Evolutionary conservation across 1,140 invertebrate species (phyloP).

Genomic region (Streblospio benedicti): DNA sequence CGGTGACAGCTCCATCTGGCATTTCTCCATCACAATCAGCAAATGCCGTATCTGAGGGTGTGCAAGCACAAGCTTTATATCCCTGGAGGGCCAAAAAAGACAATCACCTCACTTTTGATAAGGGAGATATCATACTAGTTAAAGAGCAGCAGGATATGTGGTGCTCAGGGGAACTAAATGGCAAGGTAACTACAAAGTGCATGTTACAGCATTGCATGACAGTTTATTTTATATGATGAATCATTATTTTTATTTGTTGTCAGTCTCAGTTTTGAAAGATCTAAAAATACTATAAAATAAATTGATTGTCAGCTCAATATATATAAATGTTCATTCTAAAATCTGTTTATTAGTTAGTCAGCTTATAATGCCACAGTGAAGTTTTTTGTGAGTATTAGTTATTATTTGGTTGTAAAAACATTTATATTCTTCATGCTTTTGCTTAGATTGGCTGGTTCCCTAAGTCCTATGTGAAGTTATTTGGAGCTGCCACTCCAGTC

Average conservation of each 20-base stretch:
- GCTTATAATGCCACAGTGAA: too few species aligned
- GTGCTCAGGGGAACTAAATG: conserved; percentile 58
- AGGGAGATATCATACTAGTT: conserved; percentile 59
- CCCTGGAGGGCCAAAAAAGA: conserved; percentile 60
- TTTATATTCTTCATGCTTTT: too few species aligned
- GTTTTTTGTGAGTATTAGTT: too few species aligned
- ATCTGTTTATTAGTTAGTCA: too few species aligned
- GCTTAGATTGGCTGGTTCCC: conserved; percentile 61
- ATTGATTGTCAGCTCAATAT: too few species aligned
- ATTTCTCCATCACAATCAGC: conserved; percentile 21
- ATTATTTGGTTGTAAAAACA: too few species aligned
- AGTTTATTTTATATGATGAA: too few species aligned
- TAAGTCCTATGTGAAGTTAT: conserved; percentile 59
- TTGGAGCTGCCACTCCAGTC: conserved; percentile 31
- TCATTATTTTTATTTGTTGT: too few species aligned
- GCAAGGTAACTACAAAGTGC: conserved; percentile 35
- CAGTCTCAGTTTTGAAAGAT: not conserved
- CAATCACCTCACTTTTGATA: conserved; percentile 59
- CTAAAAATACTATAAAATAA: not conserved
- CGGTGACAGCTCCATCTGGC: conserved; percentile 9
- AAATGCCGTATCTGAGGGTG: conserved; percentile 31
- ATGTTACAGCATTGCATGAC: too few species aligned
- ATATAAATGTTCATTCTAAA: too few species aligned
- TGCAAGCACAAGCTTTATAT: conserved; percentile 55
- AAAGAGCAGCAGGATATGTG: conserved; percentile 62